Conservation (phyloP, 92 coral and sea anemone species). For the Chrysogorgia sp. region DNA sequence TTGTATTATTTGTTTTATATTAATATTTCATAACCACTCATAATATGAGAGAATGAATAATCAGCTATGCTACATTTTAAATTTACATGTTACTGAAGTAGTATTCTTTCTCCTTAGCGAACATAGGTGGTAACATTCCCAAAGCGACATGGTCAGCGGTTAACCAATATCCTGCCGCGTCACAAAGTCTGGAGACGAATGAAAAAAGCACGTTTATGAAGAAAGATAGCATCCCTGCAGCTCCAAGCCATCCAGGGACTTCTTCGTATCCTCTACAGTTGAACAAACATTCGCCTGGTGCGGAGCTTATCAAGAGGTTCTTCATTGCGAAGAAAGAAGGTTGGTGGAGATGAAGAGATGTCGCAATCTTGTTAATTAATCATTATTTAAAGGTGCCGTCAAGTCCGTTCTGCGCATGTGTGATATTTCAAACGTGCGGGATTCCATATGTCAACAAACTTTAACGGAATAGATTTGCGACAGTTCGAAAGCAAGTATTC, state of each 20-base stretch:
- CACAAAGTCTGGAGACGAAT: constrained; percentile 29
- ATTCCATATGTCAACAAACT: too few species aligned
- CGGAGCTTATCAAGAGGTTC: constrained; percentile 61
- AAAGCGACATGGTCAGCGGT: constrained; percentile 54
- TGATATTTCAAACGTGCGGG: too few species aligned
- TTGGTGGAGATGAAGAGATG: constrained; percentile 1
- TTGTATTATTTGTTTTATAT: too few species aligned
- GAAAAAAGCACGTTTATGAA: constrained; percentile 16
- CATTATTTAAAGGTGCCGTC: too few species aligned
- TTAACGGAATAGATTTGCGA: too few species aligned
- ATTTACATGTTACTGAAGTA: constrained; percentile 15
- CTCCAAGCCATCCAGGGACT: constrained; percentile 54
- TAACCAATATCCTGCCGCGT: constrained; percentile 34
- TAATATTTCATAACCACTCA: too few species aligned
- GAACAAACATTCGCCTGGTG: constrained; percentile 79
- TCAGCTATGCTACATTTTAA: neutral
- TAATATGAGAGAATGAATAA: too few species aligned
- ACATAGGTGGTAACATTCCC: constrained; percentile 52
- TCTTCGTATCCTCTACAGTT: constrained; percentile 87
- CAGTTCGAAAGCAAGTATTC: too few species aligned
- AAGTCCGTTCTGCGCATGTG: too few species aligned
- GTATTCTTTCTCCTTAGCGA: constrained; percentile 22
- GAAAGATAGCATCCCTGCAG: constrained; percentile 58
- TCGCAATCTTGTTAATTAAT: too few species aligned
- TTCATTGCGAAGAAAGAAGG: constrained; percentile 44